phyloP scores from a whole-genome alignment of 2,888 invertebrate species.

The Eristalis intricaria region DNA sequence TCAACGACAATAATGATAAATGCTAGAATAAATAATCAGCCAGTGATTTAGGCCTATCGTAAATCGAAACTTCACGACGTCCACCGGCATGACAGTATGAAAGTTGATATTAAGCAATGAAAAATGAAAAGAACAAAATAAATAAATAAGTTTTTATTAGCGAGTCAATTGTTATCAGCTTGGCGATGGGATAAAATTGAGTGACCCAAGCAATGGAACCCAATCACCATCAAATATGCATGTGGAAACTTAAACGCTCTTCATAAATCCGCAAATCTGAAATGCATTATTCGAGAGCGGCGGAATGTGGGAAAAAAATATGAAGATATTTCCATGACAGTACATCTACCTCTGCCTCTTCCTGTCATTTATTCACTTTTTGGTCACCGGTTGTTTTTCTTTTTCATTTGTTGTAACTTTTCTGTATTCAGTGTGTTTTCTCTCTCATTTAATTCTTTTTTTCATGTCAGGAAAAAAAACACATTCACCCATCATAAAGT shows the following conservation, averaged over 20 bases:
- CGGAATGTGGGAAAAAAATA: conserved; percentile 64
- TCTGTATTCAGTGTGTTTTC: conserved; percentile 37
- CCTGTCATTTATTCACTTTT: conserved; percentile 41
- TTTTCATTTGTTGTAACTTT: conserved; percentile 42
- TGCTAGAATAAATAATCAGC: conserved; percentile 17
- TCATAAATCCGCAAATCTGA: conserved; percentile 25
- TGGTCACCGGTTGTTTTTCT: conserved; percentile 14
- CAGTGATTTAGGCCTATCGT: not conserved
- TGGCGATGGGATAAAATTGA: too few species aligned
- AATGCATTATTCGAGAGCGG: conserved; percentile 42
- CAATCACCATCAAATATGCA: not conserved
- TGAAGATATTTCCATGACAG: conserved; percentile 52
- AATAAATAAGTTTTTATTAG: conserved; percentile 61
- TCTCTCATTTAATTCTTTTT: conserved; percentile 39
- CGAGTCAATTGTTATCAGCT: not conserved
- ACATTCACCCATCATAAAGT: conserved; percentile 75
- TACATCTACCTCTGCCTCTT: conserved; percentile 50
- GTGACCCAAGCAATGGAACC: not conserved
- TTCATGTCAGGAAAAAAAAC: conserved; percentile 52
- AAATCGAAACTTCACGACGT: not conserved
- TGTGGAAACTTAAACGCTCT: not conserved
- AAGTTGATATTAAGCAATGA: not conserved
- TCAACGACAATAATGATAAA: conserved; percentile 9
- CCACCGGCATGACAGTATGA: conserved; percentile 6
- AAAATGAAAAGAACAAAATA: conserved; percentile 34